Evolutionary conservation across 2,888 invertebrate species (phyloP).

Genomic region (Scaptomyza flava): DNA sequence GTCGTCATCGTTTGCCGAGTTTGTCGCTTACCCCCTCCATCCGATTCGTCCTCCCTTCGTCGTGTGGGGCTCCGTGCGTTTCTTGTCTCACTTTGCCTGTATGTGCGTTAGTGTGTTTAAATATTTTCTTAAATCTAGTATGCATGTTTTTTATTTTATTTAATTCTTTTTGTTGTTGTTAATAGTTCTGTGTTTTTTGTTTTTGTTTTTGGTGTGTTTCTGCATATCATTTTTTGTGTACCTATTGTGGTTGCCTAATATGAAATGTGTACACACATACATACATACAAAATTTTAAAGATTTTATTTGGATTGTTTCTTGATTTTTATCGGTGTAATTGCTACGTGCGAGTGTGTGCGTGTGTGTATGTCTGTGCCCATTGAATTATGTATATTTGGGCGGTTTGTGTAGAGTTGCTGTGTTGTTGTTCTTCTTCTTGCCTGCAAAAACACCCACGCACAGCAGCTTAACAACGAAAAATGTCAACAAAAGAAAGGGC

Average conservation of each 20-base stretch:
- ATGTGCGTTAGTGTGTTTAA: conserved; percentile 17
- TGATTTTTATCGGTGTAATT: conserved; percentile 11
- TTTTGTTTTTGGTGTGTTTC: not conserved
- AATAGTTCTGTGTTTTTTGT: conserved; percentile 21
- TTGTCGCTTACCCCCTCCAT: conserved; percentile 12
- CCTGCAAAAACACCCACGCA: conserved; percentile 29
- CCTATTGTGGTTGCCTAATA: conserved; percentile 27
- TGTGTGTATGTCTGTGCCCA: conserved; percentile 26
- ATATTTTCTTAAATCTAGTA: conserved; percentile 5
- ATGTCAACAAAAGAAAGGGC: conserved; percentile 13
- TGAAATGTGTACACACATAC: conserved; percentile 12
- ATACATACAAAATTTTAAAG: conserved; percentile 18
- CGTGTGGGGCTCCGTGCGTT: conserved; percentile 32
- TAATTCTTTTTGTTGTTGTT: conserved; percentile 24
- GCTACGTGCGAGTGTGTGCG: conserved; percentile 1
- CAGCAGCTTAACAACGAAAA: conserved; percentile 11
- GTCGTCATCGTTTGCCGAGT: conserved; percentile 68
- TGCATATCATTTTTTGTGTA: conserved; percentile 11
- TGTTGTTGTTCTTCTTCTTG: conserved; percentile 12
- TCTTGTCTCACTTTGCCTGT: conserved; percentile 19
- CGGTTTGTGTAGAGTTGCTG: conserved; percentile 28
- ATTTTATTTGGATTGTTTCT: conserved; percentile 27
- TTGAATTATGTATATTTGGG: conserved; percentile 51
- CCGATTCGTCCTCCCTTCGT: conserved; percentile 8
- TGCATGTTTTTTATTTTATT: conserved; percentile 21